A percentile compares a stretch with the other conserved stretches of the same genome.
These are phyloP conservation scores for Lithophane ornitopus DNA, from an alignment of 2,888 invertebrate species.

Conservation along the genomic window DNA sequence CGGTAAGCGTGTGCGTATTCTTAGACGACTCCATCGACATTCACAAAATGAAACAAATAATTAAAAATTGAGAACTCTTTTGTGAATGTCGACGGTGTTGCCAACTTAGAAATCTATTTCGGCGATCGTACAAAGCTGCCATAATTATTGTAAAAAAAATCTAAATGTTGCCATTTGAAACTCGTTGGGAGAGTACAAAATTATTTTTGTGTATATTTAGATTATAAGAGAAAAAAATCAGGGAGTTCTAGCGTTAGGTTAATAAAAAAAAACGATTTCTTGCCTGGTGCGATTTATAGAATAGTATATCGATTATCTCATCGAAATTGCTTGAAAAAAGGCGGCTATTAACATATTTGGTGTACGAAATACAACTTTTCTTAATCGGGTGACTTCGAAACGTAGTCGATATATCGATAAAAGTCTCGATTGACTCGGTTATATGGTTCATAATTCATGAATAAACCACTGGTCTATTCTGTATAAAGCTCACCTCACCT, in stretches of 20 bases:
- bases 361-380: conserved; percentile 71
- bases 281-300: conserved; percentile 85
- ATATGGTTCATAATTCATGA: neutral
- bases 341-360: conserved; percentile 62
- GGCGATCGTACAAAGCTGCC: conserved; percentile 86
- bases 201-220: conserved; percentile 90
- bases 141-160: conserved; percentile 80
- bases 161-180: conserved; percentile 87
- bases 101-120: conserved; percentile 67
- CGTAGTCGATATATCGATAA: conserved; percentile 21
- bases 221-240: conserved; percentile 89
- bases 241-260: conserved; percentile 88
- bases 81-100: conserved; percentile 58
- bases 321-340: conserved; percentile 71
- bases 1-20: conserved; percentile 38
- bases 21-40: conserved; percentile 38
- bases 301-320: conserved; percentile 73
- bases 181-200: conserved; percentile 90
- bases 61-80: conserved; percentile 56
- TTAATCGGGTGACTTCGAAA: conserved; percentile 60
- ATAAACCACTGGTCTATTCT: neutral
- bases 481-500: no score
- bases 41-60: conserved; percentile 41
- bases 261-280: conserved; percentile 81
- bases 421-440: neutral